Conservation (phyloP, 2,797 vertebrate genomes). For the Pyrocephalus nanus region DNA sequence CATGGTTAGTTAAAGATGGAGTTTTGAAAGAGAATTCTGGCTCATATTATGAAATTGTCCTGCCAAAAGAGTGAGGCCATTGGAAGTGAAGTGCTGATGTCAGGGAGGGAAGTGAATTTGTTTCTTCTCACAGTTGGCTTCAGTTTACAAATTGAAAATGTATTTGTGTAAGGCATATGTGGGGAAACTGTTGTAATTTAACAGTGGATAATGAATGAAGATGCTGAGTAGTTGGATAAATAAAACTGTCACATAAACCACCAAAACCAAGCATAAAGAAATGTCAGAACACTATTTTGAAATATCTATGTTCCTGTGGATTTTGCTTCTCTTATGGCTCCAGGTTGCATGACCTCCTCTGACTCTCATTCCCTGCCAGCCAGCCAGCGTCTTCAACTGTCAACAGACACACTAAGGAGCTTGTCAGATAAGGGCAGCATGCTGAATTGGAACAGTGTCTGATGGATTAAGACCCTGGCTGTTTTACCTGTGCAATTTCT, state of each 20-base stretch:
- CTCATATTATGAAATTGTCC: neutral
- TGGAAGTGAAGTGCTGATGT: neutral
- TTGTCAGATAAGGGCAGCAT: constrained; percentile 37
- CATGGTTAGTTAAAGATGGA: neutral
- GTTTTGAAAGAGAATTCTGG: neutral
- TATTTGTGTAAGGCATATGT: neutral
- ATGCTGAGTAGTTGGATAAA: neutral
- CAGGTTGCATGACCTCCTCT: neutral
- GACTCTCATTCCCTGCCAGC: neutral
- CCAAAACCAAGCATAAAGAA: neutral
- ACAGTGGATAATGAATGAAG: neutral
- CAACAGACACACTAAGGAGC: constrained; percentile 28
- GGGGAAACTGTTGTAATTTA: neutral
- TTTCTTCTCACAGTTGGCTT: neutral
- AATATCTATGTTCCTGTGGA: neutral
- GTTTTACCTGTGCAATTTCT: constrained; percentile 49
- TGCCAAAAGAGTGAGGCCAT: neutral
- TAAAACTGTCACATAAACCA: neutral
- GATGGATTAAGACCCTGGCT: constrained; percentile 45
- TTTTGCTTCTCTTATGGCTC: neutral
- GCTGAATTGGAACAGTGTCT: constrained; percentile 14
- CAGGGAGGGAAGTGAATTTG: neutral
- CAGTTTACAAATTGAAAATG: neutral
- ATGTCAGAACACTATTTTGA: neutral
- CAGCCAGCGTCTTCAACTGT: constrained; percentile 14